phyloP scores from a whole-genome alignment of 2,113 vertebrate species.

The Paralichthys olivaceus region DNA sequence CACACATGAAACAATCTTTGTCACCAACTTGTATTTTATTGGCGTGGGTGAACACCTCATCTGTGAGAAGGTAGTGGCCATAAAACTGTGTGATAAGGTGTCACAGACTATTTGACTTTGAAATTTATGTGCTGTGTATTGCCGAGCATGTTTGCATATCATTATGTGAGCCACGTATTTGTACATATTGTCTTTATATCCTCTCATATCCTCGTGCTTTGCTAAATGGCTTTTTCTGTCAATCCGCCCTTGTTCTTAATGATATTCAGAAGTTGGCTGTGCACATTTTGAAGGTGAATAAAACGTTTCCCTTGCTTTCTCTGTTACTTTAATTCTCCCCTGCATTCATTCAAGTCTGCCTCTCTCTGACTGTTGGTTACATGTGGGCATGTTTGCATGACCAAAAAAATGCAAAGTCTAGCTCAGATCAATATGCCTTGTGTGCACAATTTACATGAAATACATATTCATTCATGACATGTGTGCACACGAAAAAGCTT shows the following conservation, averaged over 20 bases:
- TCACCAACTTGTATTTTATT: slow-evolving; percentile 67
- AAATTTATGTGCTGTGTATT: slow-evolving; percentile 43
- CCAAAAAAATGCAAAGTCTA: slow-evolving; percentile 72
- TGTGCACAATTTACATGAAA: slow-evolving; percentile 73
- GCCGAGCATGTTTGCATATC: slow-evolving; percentile 10
- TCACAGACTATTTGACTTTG: slow-evolving; percentile 54
- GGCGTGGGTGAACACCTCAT: slow-evolving; percentile 49
- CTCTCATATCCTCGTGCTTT: not conserved
- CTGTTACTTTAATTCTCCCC: slow-evolving; percentile 34
- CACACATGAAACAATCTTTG: slow-evolving; percentile 40
- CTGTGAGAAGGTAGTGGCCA: slow-evolving; percentile 63
- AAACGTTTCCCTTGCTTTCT: slow-evolving; percentile 15
- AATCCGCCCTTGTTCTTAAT: not conserved
- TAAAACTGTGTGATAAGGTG: slow-evolving; percentile 73
- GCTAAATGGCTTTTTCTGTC: not conserved
- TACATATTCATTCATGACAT: slow-evolving; percentile 67
- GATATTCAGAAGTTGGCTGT: slow-evolving; percentile 1
- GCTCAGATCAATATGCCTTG: slow-evolving; percentile 47
- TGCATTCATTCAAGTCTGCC: slow-evolving; percentile 19
- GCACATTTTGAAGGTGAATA: slow-evolving; percentile 39
- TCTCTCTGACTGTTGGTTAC: slow-evolving; percentile 55
- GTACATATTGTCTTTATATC: not conserved
- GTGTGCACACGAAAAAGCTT: slow-evolving; percentile 35
- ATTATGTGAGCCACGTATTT: slow-evolving; percentile 25
- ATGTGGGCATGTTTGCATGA: slow-evolving; percentile 70